Evolutionary conservation across 1,140 invertebrate species (phyloP), one percentile per base, ranked within the genome.

Genomic region (Bicyclus anynana): DNA sequence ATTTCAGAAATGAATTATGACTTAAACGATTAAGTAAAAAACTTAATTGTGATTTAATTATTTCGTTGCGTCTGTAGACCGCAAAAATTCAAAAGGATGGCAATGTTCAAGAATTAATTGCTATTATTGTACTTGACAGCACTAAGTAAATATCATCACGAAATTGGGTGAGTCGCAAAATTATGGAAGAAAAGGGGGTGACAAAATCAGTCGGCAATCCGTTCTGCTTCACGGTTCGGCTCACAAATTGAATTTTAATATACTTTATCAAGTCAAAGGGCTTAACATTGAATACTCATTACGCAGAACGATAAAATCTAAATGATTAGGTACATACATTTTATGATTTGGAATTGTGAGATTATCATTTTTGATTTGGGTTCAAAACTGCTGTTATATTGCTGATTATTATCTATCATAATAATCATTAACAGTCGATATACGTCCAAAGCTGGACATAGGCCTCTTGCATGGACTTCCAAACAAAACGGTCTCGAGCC

Each of bases 221-320:
- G 74, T 79, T 81, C 77, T 81, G 74, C 74, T 84, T 83, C 76
- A 84, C 77, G 80, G 81, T 75, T 78, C 69, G 74, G 77, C 55
- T 72, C 74, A 75, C 81, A 84, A 83, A 87, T 87, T 87, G 81
- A 87, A 87, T 84, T 87, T 87, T 87, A 84, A 87, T 83, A 79
- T 82, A 77, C 75, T 80, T 80, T 75, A 74, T 69, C 73, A 73
- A 83, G 80, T 79, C 76, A 76, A 84, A 74, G 67, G 79, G 78
- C 80, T 83, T 79, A 79, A 77, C 77, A 78, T 75, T 78, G 69
- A 59, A 80, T 77, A 72, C 74, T 85, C 80, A 83, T 76, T 77
- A 76, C 74, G 76, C 65, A 69, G 62, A 68, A 69, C 18, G 17
- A 18, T 20, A 33, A 33, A 47, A 47, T 47, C 14, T 47, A 27